Evolutionary conservation across 2,113 vertebrate genomes (phyloP).

Genomic region (Xenus cinereus): DNA sequence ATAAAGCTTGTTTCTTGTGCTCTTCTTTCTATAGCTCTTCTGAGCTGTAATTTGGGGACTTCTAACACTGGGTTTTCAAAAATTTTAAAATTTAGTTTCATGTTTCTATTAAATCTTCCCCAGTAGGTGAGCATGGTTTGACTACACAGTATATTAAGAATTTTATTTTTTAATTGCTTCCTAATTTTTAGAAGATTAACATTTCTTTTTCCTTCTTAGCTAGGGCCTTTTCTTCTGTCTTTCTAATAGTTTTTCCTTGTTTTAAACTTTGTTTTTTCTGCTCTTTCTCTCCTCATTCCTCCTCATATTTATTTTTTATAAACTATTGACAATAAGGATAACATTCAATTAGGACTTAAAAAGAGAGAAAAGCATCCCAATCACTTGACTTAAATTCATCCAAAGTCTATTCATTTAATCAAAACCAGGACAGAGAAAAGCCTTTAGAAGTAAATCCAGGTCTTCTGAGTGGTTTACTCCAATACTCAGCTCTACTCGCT

Average conservation of each 20-base stretch:
- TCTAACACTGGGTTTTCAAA: background rate
- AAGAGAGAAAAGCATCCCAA: background rate
- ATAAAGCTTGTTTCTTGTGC: background rate
- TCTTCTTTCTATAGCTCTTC: background rate
- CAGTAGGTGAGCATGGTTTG: background rate
- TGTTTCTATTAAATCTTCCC: background rate
- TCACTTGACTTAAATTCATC: background rate
- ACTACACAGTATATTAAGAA: background rate
- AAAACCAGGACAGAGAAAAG: background rate
- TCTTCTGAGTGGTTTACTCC: background rate
- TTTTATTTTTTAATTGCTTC: background rate
- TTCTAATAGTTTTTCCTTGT: background rate
- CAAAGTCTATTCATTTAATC: background rate
- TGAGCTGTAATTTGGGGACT: background rate
- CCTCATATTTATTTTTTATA: background rate
- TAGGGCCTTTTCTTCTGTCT: background rate
- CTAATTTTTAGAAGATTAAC: background rate
- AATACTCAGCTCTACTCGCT: background rate
- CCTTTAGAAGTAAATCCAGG: background rate
- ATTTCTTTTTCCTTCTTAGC: background rate
- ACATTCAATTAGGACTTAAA: background rate
- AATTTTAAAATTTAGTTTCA: background rate
- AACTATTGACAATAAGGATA: background rate
- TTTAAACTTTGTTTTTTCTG: background rate
- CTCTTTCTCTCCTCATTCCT: background rate